These are phyloP conservation scores for Vannuccia rotundouncinata DNA, from an alignment of 2,888 invertebrate genomes.

Conservation along the genomic window DNA sequence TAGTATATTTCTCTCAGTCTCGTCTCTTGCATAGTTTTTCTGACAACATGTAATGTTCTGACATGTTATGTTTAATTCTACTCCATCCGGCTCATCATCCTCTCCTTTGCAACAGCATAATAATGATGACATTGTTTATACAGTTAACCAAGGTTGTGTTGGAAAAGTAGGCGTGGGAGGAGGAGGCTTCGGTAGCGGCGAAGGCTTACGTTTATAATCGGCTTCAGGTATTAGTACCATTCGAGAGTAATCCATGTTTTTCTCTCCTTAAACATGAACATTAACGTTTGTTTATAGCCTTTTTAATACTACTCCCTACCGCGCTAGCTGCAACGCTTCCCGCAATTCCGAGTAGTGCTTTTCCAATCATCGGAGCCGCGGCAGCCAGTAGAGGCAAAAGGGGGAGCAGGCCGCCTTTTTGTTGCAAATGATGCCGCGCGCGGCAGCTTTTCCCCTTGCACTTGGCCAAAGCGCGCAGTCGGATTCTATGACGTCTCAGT, in stretches of 20 bases:
- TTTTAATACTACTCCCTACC: neutral
- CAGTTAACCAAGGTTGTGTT: neutral
- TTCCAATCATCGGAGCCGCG: neutral
- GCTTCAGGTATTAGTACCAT: neutral
- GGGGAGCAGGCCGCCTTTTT: neutral
- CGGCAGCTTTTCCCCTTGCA: neutral
- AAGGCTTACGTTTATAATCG: neutral
- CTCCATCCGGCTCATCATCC: neutral
- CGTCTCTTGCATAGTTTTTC: neutral
- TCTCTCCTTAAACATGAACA: neutral
- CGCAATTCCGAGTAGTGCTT: neutral
- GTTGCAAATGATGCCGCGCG: neutral
- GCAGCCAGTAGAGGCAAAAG: neutral
- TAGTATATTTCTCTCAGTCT: slow-evolving; percentile 2
- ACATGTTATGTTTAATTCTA: neutral
- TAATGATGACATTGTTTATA: neutral
- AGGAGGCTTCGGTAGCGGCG: neutral
- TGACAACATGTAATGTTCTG: neutral
- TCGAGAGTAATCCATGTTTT: neutral
- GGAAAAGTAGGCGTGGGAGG: neutral
- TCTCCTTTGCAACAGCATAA: neutral
- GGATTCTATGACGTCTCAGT: neutral
- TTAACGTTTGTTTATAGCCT: neutral
- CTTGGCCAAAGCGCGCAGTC: neutral
- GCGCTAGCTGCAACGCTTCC: neutral